Percentiles rank a stretch among this genome's conserved stretches.
phyloP scores from a whole-genome alignment of 53 echinoderm and acorn worm species.

The Henricia sp. region DNA sequence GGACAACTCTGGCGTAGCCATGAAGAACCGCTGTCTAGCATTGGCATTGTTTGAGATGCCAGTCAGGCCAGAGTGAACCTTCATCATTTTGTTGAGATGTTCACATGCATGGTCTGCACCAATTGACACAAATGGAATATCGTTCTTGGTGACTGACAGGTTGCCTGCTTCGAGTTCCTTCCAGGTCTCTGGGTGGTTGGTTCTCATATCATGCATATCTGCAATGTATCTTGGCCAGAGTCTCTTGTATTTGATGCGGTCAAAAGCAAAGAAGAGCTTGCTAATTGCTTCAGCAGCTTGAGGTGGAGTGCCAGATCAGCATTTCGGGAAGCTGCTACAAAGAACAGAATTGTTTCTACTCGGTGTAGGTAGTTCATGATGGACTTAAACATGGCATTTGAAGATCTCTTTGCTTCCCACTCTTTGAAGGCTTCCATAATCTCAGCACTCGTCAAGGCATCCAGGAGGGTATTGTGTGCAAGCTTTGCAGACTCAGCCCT shows the following conservation, averaged over 20 bases:
- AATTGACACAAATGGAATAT: too few species aligned
- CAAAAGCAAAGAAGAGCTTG: constrained; percentile 54
- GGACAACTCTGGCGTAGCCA: constrained; percentile 34
- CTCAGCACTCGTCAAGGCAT: constrained; percentile 57
- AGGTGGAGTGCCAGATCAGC: background rate
- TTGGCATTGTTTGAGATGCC: too few species aligned
- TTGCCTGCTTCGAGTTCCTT: constrained; percentile 41
- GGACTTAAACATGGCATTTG: background rate
- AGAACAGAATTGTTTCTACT: constrained; percentile 9
- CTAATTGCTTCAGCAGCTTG: constrained; percentile 8
- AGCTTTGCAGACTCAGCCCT: constrained; percentile 16
- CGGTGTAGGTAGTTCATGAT: constrained; percentile 28
- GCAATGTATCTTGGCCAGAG: constrained; percentile 70
- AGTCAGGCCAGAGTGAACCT: too few species aligned
- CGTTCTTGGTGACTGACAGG: too few species aligned
- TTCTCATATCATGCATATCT: constrained; percentile 52
- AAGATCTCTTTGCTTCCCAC: constrained; percentile 53
- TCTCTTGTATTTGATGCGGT: constrained; percentile 67
- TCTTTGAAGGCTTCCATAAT: constrained; percentile 39
- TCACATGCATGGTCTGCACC: too few species aligned
- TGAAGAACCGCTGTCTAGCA: constrained; percentile 26
- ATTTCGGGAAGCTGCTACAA: constrained; percentile 4
- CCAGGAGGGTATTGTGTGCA: constrained; percentile 18
- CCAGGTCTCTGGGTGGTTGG: constrained; percentile 35
- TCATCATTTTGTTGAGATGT: too few species aligned